Percentiles rank a stretch among this genome's conserved stretches.
phyloP scores from a whole-genome alignment of 2,797 vertebrate genomes.

The Parotocinclus haroldoi region DNA sequence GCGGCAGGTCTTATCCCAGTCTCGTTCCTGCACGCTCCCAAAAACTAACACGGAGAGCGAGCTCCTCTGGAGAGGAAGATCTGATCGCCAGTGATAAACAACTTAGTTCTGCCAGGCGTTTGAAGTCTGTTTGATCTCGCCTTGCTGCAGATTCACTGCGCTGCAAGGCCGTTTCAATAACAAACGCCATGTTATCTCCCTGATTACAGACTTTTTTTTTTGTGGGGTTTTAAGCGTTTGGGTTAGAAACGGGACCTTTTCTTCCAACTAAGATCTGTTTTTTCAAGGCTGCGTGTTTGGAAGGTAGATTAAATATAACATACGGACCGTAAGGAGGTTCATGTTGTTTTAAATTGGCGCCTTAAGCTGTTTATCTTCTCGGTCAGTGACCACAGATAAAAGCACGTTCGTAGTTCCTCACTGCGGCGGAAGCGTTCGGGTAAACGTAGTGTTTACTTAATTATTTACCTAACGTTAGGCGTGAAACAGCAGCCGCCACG shows the following conservation, averaged over 20 bases:
- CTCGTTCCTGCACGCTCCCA: slow-evolving; percentile 30
- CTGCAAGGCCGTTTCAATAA: slow-evolving; percentile 48
- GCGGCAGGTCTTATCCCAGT: slow-evolving; percentile 32
- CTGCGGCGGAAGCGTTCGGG: too few relatives aligned
- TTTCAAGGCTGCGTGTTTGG: slow-evolving; percentile 17
- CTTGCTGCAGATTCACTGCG: slow-evolving; percentile 39
- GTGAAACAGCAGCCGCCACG: too few relatives aligned
- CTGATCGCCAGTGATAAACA: slow-evolving; percentile 51
- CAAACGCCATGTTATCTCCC: slow-evolving; percentile 40
- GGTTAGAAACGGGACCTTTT: slow-evolving; percentile 12
- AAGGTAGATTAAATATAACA: slow-evolving; percentile 13
- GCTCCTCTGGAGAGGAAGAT: slow-evolving; percentile 40
- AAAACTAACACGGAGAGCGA: slow-evolving; percentile 18
- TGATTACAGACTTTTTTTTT: slow-evolving; percentile 31
- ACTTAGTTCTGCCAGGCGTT: slow-evolving; percentile 45
- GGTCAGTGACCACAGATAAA: too few relatives aligned
- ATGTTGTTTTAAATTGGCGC: too few relatives aligned
- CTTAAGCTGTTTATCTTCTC: too few relatives aligned
- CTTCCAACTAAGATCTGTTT: slow-evolving; percentile 11
- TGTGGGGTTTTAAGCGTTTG: slow-evolving; percentile 16
- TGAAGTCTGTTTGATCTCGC: slow-evolving; percentile 51
- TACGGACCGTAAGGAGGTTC: neutral
- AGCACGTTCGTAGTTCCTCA: too few relatives aligned
- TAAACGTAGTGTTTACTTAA: too few relatives aligned
- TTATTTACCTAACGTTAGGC: too few relatives aligned